Base-by-base conservation (phyloP, 2,797 vertebrate genomes). In the Pangasius djambal region DNA sequence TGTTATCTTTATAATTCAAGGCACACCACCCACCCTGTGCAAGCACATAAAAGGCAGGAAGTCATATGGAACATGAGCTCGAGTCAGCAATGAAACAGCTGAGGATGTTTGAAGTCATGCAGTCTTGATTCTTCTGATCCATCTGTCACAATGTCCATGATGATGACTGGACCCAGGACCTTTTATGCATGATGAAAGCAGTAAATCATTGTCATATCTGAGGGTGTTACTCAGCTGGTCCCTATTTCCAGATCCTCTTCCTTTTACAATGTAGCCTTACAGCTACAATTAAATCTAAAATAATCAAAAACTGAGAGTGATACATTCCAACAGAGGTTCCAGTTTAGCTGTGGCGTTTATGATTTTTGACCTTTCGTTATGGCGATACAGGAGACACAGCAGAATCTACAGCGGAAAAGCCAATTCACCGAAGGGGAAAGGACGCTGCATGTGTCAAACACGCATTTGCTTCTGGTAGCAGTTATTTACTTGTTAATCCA, bases 31-130 rank as follows among this genome's bases (percentile, higher is more conserved):
- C 84, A 75, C 77, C 20, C 44, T 83, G 65, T 59, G 65, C 57
- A 28, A 69, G 55, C 75, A 83, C 75, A 89, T 86, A 28, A 86
- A 86, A 89, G 83, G 28, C 83, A 89, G 83, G 74, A 89, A 86
- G 70, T 89, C 63, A 48, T 81, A 86, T 84, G 79, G 70, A 77
- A 87, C 85, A 83, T 63, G 77, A 74, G 52, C 31, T 74, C 34
- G 18, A 77, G 85, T 70, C 79, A 61, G 69, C 67, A 55, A 34
- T 15, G 74, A 83, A 83, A 25, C 31, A 31, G 22, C 25, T n/a
- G 22, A 22, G 55, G 55, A 72, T 72, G 78, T 74, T 9, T 75
- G 78, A 75, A 87, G 83, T 83, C 50, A 63, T 83, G 52, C n/a
- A 74, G 48, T n/a, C 70, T 75, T 37, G 22, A 75, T 61, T 57